A percentile compares a stretch with the other conserved stretches of the same genome.
phyloP scores from a whole-genome alignment of 2,888 invertebrate species.

The Agapostemon virescens region DNA sequence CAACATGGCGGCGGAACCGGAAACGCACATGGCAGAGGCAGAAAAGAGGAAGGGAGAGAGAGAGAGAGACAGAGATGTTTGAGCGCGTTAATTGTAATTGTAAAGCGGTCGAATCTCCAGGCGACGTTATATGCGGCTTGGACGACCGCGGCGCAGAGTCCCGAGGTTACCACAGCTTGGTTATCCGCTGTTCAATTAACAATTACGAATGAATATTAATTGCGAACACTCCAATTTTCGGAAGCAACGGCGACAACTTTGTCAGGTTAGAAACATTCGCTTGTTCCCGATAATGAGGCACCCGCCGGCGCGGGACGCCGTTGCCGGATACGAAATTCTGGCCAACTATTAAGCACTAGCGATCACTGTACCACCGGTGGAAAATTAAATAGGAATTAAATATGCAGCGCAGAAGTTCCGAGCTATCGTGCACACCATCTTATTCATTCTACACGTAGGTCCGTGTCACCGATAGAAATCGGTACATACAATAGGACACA shows the following conservation, averaged over 20 bases:
- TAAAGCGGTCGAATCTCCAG: constrained; percentile 58
- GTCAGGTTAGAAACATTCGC: constrained; percentile 27
- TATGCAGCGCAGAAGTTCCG: neutral
- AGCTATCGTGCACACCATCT: neutral
- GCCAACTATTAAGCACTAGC: neutral
- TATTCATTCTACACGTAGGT: no score
- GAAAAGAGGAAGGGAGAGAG: neutral
- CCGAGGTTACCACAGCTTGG: constrained; percentile 51
- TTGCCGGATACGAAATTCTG: neutral
- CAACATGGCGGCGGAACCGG: neutral
- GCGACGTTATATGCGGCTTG: constrained; percentile 31
- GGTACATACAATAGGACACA: neutral
- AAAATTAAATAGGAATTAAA: neutral
- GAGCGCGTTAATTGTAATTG: constrained; percentile 61
- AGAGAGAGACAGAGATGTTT: constrained; percentile 40
- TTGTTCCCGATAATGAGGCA: constrained; percentile 16
- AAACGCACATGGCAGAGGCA: neutral
- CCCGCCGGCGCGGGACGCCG: neutral
- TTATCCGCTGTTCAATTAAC: constrained; percentile 60
- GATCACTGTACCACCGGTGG: neutral
- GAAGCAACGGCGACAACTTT: constrained; percentile 22
- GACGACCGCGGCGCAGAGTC: constrained; percentile 35
- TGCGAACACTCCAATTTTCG: constrained; percentile 32
- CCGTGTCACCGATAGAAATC: neutral
- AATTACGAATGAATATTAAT: constrained; percentile 64